Evolutionary conservation across 2,888 invertebrate species (phyloP), one percentile per base, ranked within the genome.

Genomic region (Pheosia tremula): DNA sequence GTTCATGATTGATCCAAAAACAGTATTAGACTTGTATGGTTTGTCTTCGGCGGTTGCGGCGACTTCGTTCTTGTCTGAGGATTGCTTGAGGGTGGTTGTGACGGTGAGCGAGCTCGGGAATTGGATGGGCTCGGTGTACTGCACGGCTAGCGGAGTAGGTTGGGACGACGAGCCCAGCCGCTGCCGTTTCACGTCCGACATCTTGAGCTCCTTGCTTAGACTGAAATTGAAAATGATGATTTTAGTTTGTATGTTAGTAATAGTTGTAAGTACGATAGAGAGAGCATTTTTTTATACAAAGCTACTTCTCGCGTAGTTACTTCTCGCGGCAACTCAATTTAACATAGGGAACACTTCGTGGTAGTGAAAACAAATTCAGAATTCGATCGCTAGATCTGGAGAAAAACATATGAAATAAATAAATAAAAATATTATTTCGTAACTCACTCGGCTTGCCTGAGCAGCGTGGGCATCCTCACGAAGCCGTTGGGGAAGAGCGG

Each of bases 401-500:
- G n/a, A n/a, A n/a, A n/a, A n/a, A n/a, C n/a, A n/a, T n/a, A 24
- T 24, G 24, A 24, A 24, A 24, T 24, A 2, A 24, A 24, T 24
- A 24, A 24, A 24, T 24, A 24, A 24, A 24, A 24, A 1, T 0
- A 24, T 24, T 24, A 24, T 24, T 24, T 24, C 24, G 24, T 24
- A 24, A 86, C 90, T 85, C 38, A 93, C 93, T 89, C 92, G 39
- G 94, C 92, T 79, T 95, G 95, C 39, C 94, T 82, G 67, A 94
- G 75, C 58, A 95, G 83, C 5, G 94, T 94, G 45, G 94, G 91
- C 80, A 95, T 91, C 67, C 95, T 88, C 81, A 96, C 96, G 92
- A 96, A 96, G 24, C 96, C 96, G 56, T 88, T 84, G 4, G 96
- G 96, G 95, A 96, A 96, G 45, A 96, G 85, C 10, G 95, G 94